phyloP scores from a whole-genome alignment of 2,797 vertebrate genomes.

The Bufotes viridis region DNA sequence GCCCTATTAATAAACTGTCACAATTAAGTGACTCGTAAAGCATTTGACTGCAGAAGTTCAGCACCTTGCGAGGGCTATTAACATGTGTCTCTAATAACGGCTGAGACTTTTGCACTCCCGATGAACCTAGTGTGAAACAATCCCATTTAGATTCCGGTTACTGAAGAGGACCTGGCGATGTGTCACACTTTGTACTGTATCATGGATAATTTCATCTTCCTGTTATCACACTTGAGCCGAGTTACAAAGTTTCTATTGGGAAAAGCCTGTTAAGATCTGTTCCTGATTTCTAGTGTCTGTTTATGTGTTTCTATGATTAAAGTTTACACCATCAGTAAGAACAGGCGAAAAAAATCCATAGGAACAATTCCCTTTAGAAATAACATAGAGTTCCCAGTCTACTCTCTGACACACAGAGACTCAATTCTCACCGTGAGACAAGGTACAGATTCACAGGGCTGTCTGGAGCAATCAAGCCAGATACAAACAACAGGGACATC shows the following conservation, averaged over 20 bases:
- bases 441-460: conserved; percentile 52
- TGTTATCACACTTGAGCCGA: conserved; percentile 55
- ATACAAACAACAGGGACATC: conserved; percentile 62
- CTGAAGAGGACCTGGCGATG: conserved; percentile 49
- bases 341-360: conserved; percentile 24
- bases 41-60: conserved; percentile 23
- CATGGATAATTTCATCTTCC: conserved; percentile 60
- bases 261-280: conserved; percentile 60
- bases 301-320: conserved; percentile 58
- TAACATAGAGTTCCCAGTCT: conserved; percentile 40
- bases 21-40: not conserved
- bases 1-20: not conserved
- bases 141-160: conserved; percentile 47
- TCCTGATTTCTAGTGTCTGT: conserved; percentile 58
- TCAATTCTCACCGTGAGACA: conserved; percentile 53
- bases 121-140: conserved; percentile 47
- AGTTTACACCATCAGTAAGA: conserved; percentile 60
- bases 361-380: conserved; percentile 48
- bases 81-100: conserved; percentile 52
- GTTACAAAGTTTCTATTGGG: conserved; percentile 56
- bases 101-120: conserved; percentile 41
- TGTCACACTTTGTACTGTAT: conserved; percentile 41
- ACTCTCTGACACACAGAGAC: conserved; percentile 55
- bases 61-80: not conserved
- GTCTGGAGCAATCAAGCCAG: conserved; percentile 1